These are phyloP conservation scores for Oophaga sylvatica DNA, from an alignment of 2,797 vertebrate species.

Conservation along the genomic window DNA sequence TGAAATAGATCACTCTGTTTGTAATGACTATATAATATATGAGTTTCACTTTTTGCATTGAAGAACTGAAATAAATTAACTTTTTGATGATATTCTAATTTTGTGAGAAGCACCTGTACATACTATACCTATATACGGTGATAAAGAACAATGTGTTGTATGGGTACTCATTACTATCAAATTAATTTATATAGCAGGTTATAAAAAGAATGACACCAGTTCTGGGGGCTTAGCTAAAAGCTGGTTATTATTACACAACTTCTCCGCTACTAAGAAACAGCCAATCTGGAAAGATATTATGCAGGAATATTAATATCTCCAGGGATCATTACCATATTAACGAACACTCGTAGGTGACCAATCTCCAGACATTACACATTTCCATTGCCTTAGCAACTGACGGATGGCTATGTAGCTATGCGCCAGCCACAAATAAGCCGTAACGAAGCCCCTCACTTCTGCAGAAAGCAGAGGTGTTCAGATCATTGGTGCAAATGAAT, in stretches of 20 bases:
- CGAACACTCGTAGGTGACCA: conserved; percentile 5
- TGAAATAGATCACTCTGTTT: too few relatives aligned
- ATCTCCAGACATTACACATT: conserved; percentile 10
- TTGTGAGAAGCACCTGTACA: too few relatives aligned
- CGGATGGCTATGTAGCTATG: not conserved
- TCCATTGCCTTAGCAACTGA: conserved; percentile 37
- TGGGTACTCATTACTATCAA: not conserved
- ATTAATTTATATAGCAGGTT: not conserved
- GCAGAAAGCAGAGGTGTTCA: not conserved
- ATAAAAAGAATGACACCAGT: not conserved
- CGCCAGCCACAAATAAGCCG: not conserved
- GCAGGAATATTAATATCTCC: not conserved
- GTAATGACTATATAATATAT: too few relatives aligned
- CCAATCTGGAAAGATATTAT: not conserved
- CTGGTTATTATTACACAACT: not conserved
- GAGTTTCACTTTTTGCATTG: too few relatives aligned
- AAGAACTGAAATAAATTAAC: too few relatives aligned
- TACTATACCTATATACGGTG: not conserved
- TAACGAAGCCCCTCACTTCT: not conserved
- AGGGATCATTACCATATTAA: conserved; percentile 7
- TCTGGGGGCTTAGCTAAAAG: not conserved
- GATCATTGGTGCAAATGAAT: conserved; percentile 10
- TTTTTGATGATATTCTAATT: too few relatives aligned
- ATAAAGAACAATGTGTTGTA: not conserved
- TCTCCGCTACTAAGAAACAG: conserved; percentile 1